A percentile compares a stretch with the other conserved stretches of the same genome.
These are phyloP conservation scores for Heliconius erato DNA, from an alignment of 2,888 invertebrate genomes.

Conservation along the genomic window DNA sequence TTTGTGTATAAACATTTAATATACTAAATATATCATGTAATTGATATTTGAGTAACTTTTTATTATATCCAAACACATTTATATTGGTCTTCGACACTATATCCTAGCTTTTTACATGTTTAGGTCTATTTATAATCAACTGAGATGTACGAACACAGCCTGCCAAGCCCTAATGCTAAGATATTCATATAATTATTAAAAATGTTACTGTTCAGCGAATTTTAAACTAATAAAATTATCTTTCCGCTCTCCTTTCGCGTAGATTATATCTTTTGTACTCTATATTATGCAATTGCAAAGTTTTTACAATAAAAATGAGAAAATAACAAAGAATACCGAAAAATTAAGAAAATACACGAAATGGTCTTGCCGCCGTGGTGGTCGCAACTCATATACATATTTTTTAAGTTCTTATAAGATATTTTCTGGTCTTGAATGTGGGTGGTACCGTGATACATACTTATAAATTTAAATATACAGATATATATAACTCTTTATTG, in stretches of 20 bases:
- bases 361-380: background rate
- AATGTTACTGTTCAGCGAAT: background rate
- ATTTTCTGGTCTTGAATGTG: background rate
- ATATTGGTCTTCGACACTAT: too few relatives aligned
- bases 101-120: too few relatives aligned
- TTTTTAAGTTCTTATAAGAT: background rate
- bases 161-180: background rate
- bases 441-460: too few relatives aligned
- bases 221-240: background rate
- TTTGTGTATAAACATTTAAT: too few relatives aligned
- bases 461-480: too few relatives aligned
- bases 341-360: background rate
- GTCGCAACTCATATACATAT: too few relatives aligned
- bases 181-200: background rate
- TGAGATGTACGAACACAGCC: background rate
- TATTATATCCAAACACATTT: too few relatives aligned
- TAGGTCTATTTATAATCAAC: too few relatives aligned
- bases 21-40: too few relatives aligned
- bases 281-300: background rate
- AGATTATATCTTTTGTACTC: constrained; percentile 1
- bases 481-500: too few relatives aligned
- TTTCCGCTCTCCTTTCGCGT: background rate
- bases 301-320: background rate
- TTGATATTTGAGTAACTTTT: too few relatives aligned
- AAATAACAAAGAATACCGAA: background rate